Base-by-base conservation (phyloP, 2,888 invertebrate species). In the Microchrysa polita region DNA sequence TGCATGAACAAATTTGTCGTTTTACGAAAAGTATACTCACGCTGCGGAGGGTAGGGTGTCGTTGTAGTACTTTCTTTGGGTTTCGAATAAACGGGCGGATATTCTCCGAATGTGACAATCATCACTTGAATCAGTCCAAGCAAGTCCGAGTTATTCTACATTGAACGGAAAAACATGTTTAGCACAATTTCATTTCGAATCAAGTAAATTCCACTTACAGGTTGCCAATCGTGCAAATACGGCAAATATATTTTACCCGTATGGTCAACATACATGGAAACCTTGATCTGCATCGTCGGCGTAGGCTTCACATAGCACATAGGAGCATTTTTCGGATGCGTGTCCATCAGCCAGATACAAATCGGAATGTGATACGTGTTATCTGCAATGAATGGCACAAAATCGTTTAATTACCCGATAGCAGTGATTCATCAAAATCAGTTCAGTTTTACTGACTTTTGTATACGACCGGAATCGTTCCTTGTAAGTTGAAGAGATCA, bases 221-320 rank as follows among this genome's bases (percentile, higher is more conserved):
- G 89, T 74, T 89, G 87, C 99, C 99, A 99, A 79, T 98, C 96
- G 81, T 97, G 96, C 75, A 99, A 87, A 87, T 96, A 99, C 1
- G 98, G 98, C 80, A 98, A 87, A 84, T 97, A 98, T 72, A 99
- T 91, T 85, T 96, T 96, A 44, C 99, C 99, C 86, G 93, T 96
- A 81, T 92, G 92, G 84, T 98, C 98, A 7, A 99, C 97, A 85
- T 92, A 95, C 86, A 92, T 92, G 12, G 97, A 97, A 16, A 94
- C 92, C 87, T 96, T 97, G 77, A 99, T 97, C 76, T 92, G 91
- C 98, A 99, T 99, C 78, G 94, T 94, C 42, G 91, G 81, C 5
- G 99, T 99, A 10, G 99, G 99, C 84, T 92, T 94, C 0, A 99
- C 98, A 81, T 92, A 95, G 82, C 94, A 94, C 86, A 98, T 92